phyloP scores from a whole-genome alignment of 1,140 invertebrate species.

The Calephelis nemesis region DNA sequence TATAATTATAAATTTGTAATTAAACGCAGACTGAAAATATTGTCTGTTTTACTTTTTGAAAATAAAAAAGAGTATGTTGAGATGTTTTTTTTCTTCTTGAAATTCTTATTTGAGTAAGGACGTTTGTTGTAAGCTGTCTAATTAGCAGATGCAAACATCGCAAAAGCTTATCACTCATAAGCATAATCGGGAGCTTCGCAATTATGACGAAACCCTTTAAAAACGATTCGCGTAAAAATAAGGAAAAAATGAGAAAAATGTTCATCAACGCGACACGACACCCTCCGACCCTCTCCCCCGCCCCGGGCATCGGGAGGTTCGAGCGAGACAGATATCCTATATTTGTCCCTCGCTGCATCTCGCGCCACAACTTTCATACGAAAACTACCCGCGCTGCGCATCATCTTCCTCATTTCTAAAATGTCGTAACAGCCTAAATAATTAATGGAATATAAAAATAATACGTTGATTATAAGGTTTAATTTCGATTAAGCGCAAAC shows the following conservation, averaged over 20 bases:
- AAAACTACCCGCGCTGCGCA: conserved; percentile 76
- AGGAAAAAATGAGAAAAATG: conserved; percentile 77
- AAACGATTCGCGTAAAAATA: conserved; percentile 77
- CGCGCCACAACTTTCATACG: conserved; percentile 72
- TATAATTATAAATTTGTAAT: background rate
- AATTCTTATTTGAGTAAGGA: conserved; percentile 5
- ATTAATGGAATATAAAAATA: conserved; percentile 30
- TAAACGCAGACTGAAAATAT: no score
- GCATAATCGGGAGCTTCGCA: conserved; percentile 72
- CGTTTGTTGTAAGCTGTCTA: conserved; percentile 22
- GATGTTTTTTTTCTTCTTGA: conserved; percentile 21
- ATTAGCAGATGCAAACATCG: conserved; percentile 22
- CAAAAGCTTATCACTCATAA: conserved; percentile 56
- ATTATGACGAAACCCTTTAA: conserved; percentile 79
- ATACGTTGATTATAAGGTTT: conserved; percentile 28
- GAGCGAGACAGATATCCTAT: conserved; percentile 46
- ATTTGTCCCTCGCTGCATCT: conserved; percentile 59
- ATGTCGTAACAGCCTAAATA: conserved; percentile 33
- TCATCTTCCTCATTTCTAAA: conserved; percentile 31
- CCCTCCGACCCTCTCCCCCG: conserved; percentile 45
- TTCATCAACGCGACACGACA: conserved; percentile 77
- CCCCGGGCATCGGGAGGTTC: conserved; percentile 65
- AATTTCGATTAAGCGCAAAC: conserved; percentile 27
- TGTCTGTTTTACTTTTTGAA: background rate
- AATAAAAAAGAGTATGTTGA: background rate